Conservation (phyloP, 2,113 vertebrate species). For the Aphyosemion australe region DNA sequence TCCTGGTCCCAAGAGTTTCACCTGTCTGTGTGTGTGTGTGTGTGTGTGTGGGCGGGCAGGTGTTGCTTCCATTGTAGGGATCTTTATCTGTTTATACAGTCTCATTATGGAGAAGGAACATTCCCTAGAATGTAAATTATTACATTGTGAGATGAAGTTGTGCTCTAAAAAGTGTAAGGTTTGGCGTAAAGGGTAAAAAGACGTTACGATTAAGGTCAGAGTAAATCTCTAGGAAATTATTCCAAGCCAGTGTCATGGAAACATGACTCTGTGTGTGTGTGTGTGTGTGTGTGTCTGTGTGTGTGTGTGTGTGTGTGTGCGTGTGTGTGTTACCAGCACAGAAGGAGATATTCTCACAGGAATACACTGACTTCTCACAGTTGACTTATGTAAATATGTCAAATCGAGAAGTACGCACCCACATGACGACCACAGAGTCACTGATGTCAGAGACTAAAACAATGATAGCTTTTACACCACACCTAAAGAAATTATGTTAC, state of each 20-base stretch:
- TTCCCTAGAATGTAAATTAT: not conserved
- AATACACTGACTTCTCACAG: constrained; percentile 5
- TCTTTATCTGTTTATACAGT: not conserved
- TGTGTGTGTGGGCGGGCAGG: constrained; percentile 18
- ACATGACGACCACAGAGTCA: constrained; percentile 2
- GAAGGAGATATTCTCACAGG: constrained; percentile 12
- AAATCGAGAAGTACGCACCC: constrained; percentile 1
- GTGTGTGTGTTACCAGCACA: constrained; percentile 21
- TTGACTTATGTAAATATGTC: not conserved
- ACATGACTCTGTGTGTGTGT: not conserved
- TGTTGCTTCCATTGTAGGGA: not conserved
- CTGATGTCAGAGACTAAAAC: not conserved
- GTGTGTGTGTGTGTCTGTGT: too few species aligned
- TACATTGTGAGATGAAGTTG: not conserved
- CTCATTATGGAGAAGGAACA: not conserved
- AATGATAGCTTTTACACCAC: too few species aligned
- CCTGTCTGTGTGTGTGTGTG: constrained; percentile 31
- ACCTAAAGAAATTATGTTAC: too few species aligned
- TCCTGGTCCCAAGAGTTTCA: constrained; percentile 31
- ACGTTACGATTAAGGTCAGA: not conserved
- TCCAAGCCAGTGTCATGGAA: not conserved
- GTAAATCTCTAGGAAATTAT: not conserved
- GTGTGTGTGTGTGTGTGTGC: too few species aligned
- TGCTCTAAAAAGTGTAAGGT: not conserved
- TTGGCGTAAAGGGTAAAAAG: not conserved